Evolutionary conservation across 2,797 vertebrate genomes (phyloP), one percentile per base, ranked within the genome.

Genomic region (Enteromius paludinosus): DNA sequence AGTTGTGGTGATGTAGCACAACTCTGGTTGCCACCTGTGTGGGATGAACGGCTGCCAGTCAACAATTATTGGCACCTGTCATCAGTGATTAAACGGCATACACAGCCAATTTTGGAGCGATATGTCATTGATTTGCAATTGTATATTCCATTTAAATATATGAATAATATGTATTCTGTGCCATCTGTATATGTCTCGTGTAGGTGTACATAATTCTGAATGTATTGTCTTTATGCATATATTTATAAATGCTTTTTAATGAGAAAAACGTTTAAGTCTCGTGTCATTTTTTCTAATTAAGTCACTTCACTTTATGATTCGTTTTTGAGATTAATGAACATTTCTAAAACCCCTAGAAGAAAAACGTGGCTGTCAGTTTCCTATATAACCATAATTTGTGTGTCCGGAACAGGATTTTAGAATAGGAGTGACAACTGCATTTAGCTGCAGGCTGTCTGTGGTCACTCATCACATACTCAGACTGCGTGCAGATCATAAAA

Each of bases 401-500:
- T 59, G 12, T 25, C 5, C 38, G 64, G 62, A 66, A 30, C 56
- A 49, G 5, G 25, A 78, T 78, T 78, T 62, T 52, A 23, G 6
- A 45, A 79, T 35, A 43, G 38, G 45, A 30, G 38, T 0, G 61
- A 81, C 65, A 38, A 17, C 20, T 14, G 8, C 23, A 35, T 59
- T 70, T 81, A 71, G 56, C 61, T 41, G n/a, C 52, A 81, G 66
- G 49, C 33, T 30, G 25, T 43, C 54, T 9, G 38, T 71, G 35
- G 68, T 41, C 78, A 69, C 30, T 69, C 66, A 81, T 59, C 17
- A 71, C 54, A 68, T 30, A 49, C 56, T 47, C 35, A 61, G 69
- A 62, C 35, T 62, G 25, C 2, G 25, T 47, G n/a, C 20, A 78
- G 30, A 78, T 78, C 76, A 78, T 65, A 78, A 78, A 68, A 78